Evolutionary conservation across 2,797 vertebrate species (phyloP).

Genomic region (Dendrocincla tyrannina): DNA sequence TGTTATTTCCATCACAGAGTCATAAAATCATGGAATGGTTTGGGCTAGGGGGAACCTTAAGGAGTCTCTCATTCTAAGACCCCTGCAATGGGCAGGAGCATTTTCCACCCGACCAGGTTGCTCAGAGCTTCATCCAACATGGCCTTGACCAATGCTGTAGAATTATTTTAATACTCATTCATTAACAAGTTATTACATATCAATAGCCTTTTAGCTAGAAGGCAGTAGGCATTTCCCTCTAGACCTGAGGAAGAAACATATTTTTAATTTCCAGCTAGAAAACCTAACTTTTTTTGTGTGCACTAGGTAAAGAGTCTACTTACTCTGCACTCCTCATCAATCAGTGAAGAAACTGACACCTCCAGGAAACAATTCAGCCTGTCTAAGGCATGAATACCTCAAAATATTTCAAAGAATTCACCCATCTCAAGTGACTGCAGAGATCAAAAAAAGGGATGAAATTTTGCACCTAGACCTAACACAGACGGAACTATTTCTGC

Average conservation of each 20-base stretch:
- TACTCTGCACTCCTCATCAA: neutral
- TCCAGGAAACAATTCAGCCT: neutral
- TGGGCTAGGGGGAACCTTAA: neutral
- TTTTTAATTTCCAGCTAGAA: neutral
- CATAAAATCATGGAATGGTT: neutral
- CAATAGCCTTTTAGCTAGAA: neutral
- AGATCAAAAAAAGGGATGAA: neutral
- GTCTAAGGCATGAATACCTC: neutral
- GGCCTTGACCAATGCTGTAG: neutral
- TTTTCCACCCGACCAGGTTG: neutral
- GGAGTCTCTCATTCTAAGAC: neutral
- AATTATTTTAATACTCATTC: neutral
- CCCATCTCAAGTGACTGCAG: neutral
- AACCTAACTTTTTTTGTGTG: neutral
- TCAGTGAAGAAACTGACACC: neutral
- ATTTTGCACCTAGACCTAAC: neutral
- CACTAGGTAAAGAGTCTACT: neutral
- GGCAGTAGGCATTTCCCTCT: neutral
- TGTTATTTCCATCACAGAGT: neutral
- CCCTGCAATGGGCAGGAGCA: neutral
- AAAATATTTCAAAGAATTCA: neutral
- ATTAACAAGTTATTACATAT: neutral
- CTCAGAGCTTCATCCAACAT: neutral
- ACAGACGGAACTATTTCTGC: neutral
- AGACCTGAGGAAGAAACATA: neutral